These are phyloP conservation scores for Graphium colonna DNA, from an alignment of 2,888 invertebrate species.

Conservation along the genomic window DNA sequence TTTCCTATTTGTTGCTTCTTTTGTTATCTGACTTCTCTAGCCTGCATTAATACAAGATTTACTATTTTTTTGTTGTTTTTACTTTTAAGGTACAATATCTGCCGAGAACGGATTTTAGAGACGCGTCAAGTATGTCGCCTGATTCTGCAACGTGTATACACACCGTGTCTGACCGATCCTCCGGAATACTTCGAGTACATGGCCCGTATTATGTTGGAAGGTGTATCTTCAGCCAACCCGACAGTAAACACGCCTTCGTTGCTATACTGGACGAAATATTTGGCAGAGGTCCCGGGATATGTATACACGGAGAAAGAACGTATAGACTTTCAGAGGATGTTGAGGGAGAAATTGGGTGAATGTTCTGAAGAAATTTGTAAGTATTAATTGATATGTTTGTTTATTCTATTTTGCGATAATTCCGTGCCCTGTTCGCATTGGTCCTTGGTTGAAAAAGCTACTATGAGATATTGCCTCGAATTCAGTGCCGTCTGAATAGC, in stretches of 20 bases:
- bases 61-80: no score
- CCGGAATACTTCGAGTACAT: constrained; percentile 80
- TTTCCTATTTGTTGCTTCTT: no score
- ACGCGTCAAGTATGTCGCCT: constrained; percentile 76
- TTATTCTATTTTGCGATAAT: no score
- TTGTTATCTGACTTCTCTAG: no score
- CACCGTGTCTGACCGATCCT: constrained; percentile 73
- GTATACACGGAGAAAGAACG: constrained; percentile 44
- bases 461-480: neutral
- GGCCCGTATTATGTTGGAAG: constrained; percentile 78
- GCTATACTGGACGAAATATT: constrained; percentile 67
- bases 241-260: constrained; percentile 63
- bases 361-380: constrained; percentile 29
- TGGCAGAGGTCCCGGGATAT: constrained; percentile 72
- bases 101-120: constrained; percentile 77
- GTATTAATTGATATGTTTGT: neutral
- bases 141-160: constrained; percentile 75
- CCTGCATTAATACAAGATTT: no score
- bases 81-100: constrained; percentile 82
- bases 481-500: no score
- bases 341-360: constrained; percentile 30
- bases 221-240: constrained; percentile 82
- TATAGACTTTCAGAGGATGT: constrained; percentile 27
- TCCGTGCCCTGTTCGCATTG: neutral
- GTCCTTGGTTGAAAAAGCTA: neutral